Evolutionary conservation across 2,113 vertebrate genomes (phyloP).

Genomic region (Tragulus kanchil): DNA sequence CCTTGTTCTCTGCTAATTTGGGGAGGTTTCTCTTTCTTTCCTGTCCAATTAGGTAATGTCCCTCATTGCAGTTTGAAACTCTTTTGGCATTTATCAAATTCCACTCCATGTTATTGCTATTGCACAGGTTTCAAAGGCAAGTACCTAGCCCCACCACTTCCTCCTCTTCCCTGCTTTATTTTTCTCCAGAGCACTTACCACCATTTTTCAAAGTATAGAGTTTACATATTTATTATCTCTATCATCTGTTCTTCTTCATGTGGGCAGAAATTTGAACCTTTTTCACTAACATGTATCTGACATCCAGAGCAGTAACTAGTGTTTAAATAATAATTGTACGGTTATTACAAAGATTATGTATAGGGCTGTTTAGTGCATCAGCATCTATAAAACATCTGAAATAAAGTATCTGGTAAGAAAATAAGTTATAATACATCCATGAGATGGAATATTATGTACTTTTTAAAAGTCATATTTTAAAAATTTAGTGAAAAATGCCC

Average conservation of each 20-base stretch:
- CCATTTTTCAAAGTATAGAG: not conserved
- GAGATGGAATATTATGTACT: not conserved
- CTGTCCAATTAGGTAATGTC: slow-evolving; percentile 5
- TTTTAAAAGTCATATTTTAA: slow-evolving; percentile 1
- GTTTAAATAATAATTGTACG: not conserved
- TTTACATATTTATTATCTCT: slow-evolving; percentile 14
- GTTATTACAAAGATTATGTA: slow-evolving; percentile 38
- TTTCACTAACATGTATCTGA: not conserved
- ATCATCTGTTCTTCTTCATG: not conserved
- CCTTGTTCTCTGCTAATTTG: not conserved
- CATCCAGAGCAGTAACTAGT: not conserved
- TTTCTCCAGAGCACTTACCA: not conserved
- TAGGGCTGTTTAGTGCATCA: not conserved
- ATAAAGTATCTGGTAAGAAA: slow-evolving; percentile 35
- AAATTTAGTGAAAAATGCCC: slow-evolving; percentile 46
- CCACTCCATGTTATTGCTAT: slow-evolving; percentile 24
- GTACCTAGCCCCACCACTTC: not conserved
- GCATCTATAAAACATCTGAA: slow-evolving; percentile 51
- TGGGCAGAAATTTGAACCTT: not conserved
- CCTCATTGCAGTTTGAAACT: not conserved
- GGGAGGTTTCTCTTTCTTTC: not conserved
- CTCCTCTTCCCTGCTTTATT: not conserved
- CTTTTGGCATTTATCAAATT: slow-evolving; percentile 33
- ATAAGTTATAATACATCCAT: not conserved
- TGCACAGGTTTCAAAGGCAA: not conserved